A percentile compares a stretch with the other conserved stretches of the same genome.
Evolutionary conservation across 2,797 vertebrate species (phyloP).

Genomic region (Crotalus adamanteus): DNA sequence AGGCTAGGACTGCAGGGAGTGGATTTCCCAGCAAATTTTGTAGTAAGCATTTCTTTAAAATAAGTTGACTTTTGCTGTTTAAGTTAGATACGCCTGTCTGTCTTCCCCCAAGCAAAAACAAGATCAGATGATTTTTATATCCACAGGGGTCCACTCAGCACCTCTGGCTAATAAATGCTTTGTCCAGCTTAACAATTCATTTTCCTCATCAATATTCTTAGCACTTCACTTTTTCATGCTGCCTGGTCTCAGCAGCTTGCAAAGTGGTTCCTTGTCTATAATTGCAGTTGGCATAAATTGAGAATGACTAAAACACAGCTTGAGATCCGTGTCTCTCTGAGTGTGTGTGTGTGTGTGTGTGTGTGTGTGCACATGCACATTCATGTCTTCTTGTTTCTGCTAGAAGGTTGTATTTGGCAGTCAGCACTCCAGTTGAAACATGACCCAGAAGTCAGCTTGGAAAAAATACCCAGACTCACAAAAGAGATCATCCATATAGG

Average conservation of each 20-base stretch:
- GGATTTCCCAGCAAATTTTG: neutral
- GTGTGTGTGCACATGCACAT: neutral
- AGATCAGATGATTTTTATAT: conserved; percentile 32
- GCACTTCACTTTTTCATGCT: conserved; percentile 18
- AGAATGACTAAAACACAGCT: neutral
- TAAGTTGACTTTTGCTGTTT: conserved; percentile 18
- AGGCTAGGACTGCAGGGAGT: neutral
- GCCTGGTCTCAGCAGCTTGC: neutral
- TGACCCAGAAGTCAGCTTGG: neutral
- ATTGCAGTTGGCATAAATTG: conserved; percentile 8
- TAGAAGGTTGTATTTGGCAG: neutral
- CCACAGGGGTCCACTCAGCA: conserved; percentile 24
- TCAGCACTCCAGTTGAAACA: conserved; percentile 6
- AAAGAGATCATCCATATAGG: neutral
- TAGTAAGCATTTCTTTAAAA: neutral
- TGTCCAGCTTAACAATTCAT: conserved; percentile 31
- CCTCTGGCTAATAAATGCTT: conserved; percentile 28
- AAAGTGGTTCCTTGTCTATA: conserved; percentile 11
- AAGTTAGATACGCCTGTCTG: neutral
- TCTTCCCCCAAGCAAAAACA: conserved; percentile 10
- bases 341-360: neutral
- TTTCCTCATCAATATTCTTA: conserved; percentile 34
- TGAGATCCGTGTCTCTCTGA: neutral
- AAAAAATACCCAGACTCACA: neutral
- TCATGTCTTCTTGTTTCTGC: conserved; percentile 14